Evolutionary conservation across 2,113 vertebrate species (phyloP).

Genomic region (Mustelus asterias): DNA sequence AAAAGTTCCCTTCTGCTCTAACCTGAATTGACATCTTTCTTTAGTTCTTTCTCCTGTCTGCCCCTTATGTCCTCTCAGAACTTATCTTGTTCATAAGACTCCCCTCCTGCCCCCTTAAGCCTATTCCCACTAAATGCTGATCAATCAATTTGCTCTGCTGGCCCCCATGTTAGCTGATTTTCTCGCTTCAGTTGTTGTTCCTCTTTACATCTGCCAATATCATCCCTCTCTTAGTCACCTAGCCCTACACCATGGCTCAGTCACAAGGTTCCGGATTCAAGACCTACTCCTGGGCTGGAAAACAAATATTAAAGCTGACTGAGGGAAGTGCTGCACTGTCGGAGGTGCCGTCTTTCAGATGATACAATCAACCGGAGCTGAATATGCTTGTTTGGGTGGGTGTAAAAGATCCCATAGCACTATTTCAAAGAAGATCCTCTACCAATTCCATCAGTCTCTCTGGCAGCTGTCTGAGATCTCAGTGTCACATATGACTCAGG

Average conservation of each 20-base stretch:
- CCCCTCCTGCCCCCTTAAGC: neutral
- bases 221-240: neutral
- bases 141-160: neutral
- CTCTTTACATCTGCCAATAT: neutral
- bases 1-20: neutral
- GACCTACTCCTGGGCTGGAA: neutral
- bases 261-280: neutral
- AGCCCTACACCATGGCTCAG: neutral
- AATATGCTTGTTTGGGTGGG: neutral
- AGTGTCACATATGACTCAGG: no score
- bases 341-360: neutral
- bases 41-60: no score
- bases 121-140: neutral
- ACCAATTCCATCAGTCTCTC: no score
- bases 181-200: neutral
- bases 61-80: no score
- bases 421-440: no score
- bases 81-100: neutral
- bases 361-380: neutral
- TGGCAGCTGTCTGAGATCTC: no score
- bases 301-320: neutral
- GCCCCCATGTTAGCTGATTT: neutral
- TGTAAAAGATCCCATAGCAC: neutral
- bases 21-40: neutral
- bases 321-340: neutral